Base-by-base conservation (phyloP, 2,113 vertebrate genomes). In the Myrmecobius fasciatus region DNA sequence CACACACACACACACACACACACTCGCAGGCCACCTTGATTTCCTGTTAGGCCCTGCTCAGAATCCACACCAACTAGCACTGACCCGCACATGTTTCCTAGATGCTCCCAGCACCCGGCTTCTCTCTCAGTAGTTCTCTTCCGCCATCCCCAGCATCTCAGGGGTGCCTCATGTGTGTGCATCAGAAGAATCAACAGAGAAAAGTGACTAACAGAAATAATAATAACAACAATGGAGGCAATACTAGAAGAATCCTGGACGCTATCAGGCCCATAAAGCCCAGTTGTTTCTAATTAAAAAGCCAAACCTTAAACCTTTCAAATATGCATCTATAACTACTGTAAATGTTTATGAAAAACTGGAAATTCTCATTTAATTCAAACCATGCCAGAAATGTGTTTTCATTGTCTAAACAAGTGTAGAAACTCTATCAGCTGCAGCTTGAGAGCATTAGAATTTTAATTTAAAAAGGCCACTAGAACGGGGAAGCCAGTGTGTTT, bases 351-450 rank as follows among this genome's bases (percentile, higher is more conserved):
- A 98, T 95, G 92, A 97, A 97, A 97, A 98, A 98, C 94, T 97
- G 96, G 96, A 98, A 98, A 98, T 98, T 98, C 95, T 98, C 95
- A 9, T 98, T 98, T 98, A 98, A 98, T 97, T 98, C 96, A 98
- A 98, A 98, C 96, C 97, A 98, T 97, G 96, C 97, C 96, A 98
- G 97, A 98, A 98, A 98, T 75, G 96, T 83, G 46, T 98, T 98
- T 98, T 95, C 89, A 95, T 97, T 98, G 97, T 98, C 97, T 98
- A 92, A 48, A 97, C 83, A 0, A 8, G 95, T 95, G 97, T 0
- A 97, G 96, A 98, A 98, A 97, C 60, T 36, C 43, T 96, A 97
- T 97, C 97, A 96, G 95, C 89, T 95, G 94, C 95, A 98, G 97
- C 94, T 94, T 96, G 96, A 97, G 95, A 91, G 88, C 52, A 98